Base-by-base conservation (phyloP, 2,797 vertebrate genomes). In the Chaenodraco wilsoni region DNA sequence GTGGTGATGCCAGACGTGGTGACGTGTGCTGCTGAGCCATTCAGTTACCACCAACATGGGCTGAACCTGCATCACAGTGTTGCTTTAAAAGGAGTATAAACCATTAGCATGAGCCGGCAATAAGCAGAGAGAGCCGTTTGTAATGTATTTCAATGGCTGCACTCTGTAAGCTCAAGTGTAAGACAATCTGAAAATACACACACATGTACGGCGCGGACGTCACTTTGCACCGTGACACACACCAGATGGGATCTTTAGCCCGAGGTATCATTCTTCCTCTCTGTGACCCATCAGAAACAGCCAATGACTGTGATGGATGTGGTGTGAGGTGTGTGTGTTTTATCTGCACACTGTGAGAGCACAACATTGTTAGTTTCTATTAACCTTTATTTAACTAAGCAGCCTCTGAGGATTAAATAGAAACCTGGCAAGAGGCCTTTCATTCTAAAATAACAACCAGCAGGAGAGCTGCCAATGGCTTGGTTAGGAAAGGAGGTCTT, bases 391-490 rank as follows among this genome's bases (percentile, higher is more conserved):
- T 86, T 79, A 81, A 85, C 78, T 51, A 76, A 78, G 65, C 76
- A 2, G 21, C 55, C 76, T 75, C 41, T 1, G 27, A 61, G 71
- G 76, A 85, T 80, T 81, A 71, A 76, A 79, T 1, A 62, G 46
- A 82, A 84, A 85, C 69, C 64, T 75, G 84, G 80, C 71, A 85
- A 69, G 68, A 78, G 46, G 58, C 45, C 57, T 76, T 65, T 58
- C 0, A 4, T 83, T 89, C 81, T 87, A 74, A 87, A 83, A 71
- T 85, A 74, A 87, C 82, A 86, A 87, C 78, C 65, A 54, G 56
- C 57, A 66, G 78, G 58, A 79, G 74, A 44, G 63, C 50, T 66
- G 85, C 69, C 81, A 87, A 74, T 80, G 87, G 74, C 17, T 15
- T 1, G 51, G 85, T 72, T 44, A 59, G 59, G 76, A 62, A 58